A percentile compares a stretch with the other conserved stretches of the same genome.
phyloP scores from a whole-genome alignment of 92 coral and sea anemone species.

The Hydrozoanthus gracilis region DNA sequence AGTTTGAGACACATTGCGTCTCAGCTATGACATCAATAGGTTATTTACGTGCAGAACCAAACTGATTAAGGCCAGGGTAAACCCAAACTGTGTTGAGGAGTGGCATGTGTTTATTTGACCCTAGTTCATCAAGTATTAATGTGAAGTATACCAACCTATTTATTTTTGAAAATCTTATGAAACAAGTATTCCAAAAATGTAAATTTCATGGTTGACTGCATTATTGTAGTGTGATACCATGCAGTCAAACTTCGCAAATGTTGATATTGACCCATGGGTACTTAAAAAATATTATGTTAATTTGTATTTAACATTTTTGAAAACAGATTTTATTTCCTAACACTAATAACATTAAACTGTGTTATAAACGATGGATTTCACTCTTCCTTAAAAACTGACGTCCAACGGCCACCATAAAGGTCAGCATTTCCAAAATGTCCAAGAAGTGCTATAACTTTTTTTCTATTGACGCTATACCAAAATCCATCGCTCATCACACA shows the following conservation, averaged over 20 bases:
- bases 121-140: background rate
- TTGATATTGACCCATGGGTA: constrained; percentile 32
- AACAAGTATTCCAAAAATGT: constrained; percentile 20
- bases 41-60: no score
- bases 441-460: constrained; percentile 16
- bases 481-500: constrained; percentile 31
- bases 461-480: constrained; percentile 12
- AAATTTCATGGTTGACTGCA: background rate
- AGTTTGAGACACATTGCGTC: no score
- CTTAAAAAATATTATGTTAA: constrained; percentile 23
- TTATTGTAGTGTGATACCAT: constrained; percentile 35
- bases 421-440: constrained; percentile 18
- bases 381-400: constrained; percentile 28
- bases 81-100: constrained; percentile 6
- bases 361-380: constrained; percentile 29
- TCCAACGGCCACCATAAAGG: constrained; percentile 23
- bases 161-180: constrained; percentile 31
- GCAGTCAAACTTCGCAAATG: constrained; percentile 34
- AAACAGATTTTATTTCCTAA: constrained; percentile 24
- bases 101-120: constrained; percentile 7
- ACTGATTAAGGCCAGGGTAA: constrained; percentile 21
- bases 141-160: constrained; percentile 31
- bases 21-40: no score
- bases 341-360: constrained; percentile 32
- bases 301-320: constrained; percentile 4